Evolutionary conservation across 2,888 invertebrate genomes (phyloP).

Genomic region (Syrphus vitripennis): DNA sequence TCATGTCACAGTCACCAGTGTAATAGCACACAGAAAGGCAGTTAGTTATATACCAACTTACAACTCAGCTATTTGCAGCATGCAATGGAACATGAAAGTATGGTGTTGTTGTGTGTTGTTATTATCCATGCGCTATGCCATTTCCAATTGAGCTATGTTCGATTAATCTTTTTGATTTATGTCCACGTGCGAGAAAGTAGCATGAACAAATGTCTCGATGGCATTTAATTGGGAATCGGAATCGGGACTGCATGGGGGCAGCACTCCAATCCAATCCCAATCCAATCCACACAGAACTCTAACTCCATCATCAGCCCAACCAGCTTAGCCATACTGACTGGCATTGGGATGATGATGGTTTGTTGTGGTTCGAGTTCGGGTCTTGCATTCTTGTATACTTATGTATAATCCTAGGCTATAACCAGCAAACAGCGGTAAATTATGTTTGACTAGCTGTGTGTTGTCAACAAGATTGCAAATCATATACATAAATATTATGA

Average conservation of each 20-base stretch:
- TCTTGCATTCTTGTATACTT: constrained; percentile 29
- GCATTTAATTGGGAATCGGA: constrained; percentile 74
- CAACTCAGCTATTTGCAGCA: not conserved
- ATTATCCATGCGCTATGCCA: constrained; percentile 64
- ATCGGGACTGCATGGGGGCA: constrained; percentile 68
- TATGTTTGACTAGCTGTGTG: constrained; percentile 70
- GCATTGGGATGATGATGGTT: not conserved
- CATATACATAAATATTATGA: constrained; percentile 71
- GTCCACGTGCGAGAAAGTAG: constrained; percentile 77
- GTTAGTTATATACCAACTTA: not conserved
- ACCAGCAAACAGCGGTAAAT: constrained; percentile 66
- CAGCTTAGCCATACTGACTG: constrained; percentile 3
- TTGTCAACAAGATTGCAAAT: constrained; percentile 70
- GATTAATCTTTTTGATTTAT: constrained; percentile 81
- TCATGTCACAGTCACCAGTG: constrained; percentile 57
- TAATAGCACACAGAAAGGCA: too few species aligned
- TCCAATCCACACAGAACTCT: not conserved
- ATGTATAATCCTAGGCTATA: constrained; percentile 39
- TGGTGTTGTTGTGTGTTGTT: too few species aligned
- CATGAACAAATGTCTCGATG: constrained; percentile 79
- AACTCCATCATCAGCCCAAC: constrained; percentile 8
- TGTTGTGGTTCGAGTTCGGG: not conserved
- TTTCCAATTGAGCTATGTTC: constrained; percentile 80
- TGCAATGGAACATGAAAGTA: constrained; percentile 31
- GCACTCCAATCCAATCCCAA: not conserved